Conservation (phyloP, 2,113 vertebrate species). For the Megaceryle torquata region DNA sequence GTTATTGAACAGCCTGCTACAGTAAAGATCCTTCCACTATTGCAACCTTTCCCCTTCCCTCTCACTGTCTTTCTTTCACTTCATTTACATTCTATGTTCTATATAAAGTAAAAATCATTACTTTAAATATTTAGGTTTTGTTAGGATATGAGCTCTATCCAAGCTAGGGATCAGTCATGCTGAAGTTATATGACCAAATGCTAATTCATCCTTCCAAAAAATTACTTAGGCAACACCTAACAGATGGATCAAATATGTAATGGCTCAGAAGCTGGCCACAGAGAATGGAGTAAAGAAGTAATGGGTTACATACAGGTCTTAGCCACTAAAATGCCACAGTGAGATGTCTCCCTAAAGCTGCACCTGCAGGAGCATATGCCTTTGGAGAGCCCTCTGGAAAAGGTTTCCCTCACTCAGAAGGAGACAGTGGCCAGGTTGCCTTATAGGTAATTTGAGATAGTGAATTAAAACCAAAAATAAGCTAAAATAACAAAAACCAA, state of each 20-base stretch:
- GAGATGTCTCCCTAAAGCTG: not conserved
- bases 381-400: not conserved
- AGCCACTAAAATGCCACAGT: not conserved
- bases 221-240: not conserved
- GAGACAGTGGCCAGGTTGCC: not conserved
- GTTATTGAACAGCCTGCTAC: not conserved
- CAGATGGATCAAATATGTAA: not conserved
- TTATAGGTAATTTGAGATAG: not conserved
- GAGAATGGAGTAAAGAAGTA: not conserved
- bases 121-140: not conserved
- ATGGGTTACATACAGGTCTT: not conserved
- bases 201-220: not conserved
- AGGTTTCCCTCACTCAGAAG: not conserved
- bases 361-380: not conserved
- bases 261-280: not conserved
- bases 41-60: not conserved
- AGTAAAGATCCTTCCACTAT: not conserved
- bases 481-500: not conserved
- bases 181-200: not conserved
- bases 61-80: not conserved
- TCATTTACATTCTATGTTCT: not conserved
- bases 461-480: not conserved
- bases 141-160: not conserved
- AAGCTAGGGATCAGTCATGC: not conserved
- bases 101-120: not conserved